phyloP scores from a whole-genome alignment of 2,888 invertebrate species.

The Cyclophora albipunctata region DNA sequence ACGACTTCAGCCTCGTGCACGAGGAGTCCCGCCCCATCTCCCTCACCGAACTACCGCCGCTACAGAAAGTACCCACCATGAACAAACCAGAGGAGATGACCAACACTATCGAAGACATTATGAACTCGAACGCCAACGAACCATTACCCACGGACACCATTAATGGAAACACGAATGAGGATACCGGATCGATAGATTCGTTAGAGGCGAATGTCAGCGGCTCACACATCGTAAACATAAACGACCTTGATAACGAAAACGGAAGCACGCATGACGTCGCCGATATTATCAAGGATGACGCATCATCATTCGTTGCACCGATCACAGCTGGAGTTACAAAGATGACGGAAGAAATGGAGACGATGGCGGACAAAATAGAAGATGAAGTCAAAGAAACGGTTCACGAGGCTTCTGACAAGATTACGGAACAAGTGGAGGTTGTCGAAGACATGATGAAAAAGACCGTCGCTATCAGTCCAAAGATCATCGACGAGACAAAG shows the following conservation, averaged over 20 bases:
- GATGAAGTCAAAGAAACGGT: slow-evolving; percentile 1
- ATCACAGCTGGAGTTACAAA: slow-evolving; percentile 27
- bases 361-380: slow-evolving; percentile 16
- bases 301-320: slow-evolving; percentile 11
- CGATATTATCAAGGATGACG: slow-evolving; percentile 46
- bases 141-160: slow-evolving; percentile 31
- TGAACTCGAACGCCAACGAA: slow-evolving; percentile 46
- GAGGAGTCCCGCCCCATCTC: slow-evolving; percentile 54
- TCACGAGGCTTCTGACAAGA: slow-evolving; percentile 1
- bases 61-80: slow-evolving; percentile 57
- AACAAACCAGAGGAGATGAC: slow-evolving; percentile 41
- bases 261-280: slow-evolving; percentile 46
- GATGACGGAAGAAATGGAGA: slow-evolving; percentile 37
- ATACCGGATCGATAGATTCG: slow-evolving; percentile 64
- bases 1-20: slow-evolving; percentile 60
- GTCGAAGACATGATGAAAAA: slow-evolving; percentile 34
- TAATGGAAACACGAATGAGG: slow-evolving; percentile 54
- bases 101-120: slow-evolving; percentile 41
- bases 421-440: background rate
- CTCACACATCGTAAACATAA: slow-evolving; percentile 70
- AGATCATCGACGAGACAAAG: slow-evolving; percentile 41
- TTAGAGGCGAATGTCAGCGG: slow-evolving; percentile 71
- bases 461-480: slow-evolving; percentile 42
- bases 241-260: slow-evolving; percentile 61
- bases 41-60: slow-evolving; percentile 58